phyloP scores from a whole-genome alignment of 2,797 vertebrate genomes.

The Mionectes olivaceus region DNA sequence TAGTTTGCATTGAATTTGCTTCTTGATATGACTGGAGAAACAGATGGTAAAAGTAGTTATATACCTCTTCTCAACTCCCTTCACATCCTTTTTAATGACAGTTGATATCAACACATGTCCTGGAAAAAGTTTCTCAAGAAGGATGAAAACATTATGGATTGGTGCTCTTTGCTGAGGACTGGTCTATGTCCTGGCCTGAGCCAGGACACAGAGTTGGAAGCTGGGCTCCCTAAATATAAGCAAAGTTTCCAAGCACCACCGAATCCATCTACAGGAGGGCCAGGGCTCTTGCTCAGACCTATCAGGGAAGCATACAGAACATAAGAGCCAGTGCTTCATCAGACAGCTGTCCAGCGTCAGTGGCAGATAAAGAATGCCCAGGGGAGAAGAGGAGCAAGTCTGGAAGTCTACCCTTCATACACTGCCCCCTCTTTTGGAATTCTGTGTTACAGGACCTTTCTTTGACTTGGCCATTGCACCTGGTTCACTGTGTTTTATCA shows the following conservation, averaged over 20 bases:
- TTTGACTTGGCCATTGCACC: not conserved
- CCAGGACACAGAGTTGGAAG: not conserved
- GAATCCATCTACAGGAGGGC: not conserved
- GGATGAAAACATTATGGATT: not conserved
- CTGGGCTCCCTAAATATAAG: not conserved
- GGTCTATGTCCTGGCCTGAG: not conserved
- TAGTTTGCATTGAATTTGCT: not conserved
- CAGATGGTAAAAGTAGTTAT: not conserved
- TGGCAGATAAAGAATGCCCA: not conserved
- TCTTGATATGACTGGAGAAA: not conserved
- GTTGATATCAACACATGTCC: fast-evolving
- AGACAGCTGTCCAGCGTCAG: not conserved
- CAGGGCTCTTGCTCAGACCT: not conserved
- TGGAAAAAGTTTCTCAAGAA: not conserved
- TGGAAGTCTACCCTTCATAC: not conserved
- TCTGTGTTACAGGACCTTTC: not conserved
- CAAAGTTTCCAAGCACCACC: not conserved
- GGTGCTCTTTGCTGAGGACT: not conserved
- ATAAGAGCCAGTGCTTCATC: not conserved
- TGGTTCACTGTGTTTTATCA: not conserved
- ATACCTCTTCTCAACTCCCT: not conserved
- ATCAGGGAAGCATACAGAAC: not conserved
- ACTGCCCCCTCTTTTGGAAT: not conserved
- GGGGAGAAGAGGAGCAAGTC: not conserved
- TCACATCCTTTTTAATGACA: not conserved